A percentile compares a stretch with the other conserved stretches of the same genome.
These are phyloP conservation scores for Caenorhabditis brenneri DNA, from an alignment of 1,140 invertebrate species.

Conservation along the genomic window DNA sequence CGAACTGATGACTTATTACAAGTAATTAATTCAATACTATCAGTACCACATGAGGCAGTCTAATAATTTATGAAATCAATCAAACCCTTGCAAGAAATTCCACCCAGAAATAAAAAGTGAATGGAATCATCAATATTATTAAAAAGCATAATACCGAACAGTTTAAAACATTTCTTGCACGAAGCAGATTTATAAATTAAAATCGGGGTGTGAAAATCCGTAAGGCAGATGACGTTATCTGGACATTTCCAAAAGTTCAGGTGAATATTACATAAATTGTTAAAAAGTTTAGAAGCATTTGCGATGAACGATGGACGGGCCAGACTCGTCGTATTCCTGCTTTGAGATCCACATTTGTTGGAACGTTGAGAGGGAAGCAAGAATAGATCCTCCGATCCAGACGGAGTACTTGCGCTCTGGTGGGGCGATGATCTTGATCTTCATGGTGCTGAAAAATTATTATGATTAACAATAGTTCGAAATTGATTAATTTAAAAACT, in stretches of 20 bases:
- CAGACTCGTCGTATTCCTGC: constrained; percentile 84
- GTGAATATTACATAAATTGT: constrained; percentile 42
- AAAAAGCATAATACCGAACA: neutral
- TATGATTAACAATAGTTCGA: neutral
- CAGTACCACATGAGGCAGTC: too few species aligned
- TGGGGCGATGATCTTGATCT: constrained; percentile 77
- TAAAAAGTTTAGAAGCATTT: constrained; percentile 68
- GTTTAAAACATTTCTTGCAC: neutral
- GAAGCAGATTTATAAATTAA: constrained; percentile 34
- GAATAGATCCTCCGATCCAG: constrained; percentile 76
- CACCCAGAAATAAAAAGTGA: neutral
- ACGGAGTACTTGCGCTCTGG: constrained; percentile 76
- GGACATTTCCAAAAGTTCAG: constrained; percentile 38
- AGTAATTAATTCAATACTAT: too few species aligned
- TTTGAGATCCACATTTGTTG: constrained; percentile 80
- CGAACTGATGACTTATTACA: too few species aligned
- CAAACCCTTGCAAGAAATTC: too few species aligned
- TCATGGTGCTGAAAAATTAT: constrained; percentile 73
- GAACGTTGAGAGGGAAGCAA: constrained; percentile 77
- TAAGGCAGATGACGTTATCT: constrained; percentile 42
- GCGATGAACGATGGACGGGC: constrained; percentile 75
- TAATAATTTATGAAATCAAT: too few species aligned
- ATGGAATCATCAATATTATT: neutral
- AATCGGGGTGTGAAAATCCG: constrained; percentile 38
- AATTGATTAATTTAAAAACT: neutral